Percentiles rank a stretch among this genome's conserved stretches.
Conservation (phyloP, 2,888 invertebrate species). For the Coelogynopora nodosa region DNA sequence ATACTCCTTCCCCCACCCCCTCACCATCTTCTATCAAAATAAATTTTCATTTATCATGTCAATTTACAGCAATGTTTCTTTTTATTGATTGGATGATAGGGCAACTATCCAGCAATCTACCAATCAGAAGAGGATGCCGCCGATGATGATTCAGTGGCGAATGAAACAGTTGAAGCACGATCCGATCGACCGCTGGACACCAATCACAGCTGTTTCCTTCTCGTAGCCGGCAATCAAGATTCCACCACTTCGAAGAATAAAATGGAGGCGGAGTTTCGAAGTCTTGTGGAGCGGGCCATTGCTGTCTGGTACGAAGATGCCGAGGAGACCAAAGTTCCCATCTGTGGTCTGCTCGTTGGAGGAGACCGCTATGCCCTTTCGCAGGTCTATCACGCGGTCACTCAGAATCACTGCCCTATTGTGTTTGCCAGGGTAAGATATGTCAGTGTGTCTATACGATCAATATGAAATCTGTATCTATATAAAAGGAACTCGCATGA, state of each 20-base stretch:
- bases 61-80: too few relatives aligned
- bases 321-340: slow-evolving; percentile 41
- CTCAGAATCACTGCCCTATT: slow-evolving; percentile 44
- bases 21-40: too few relatives aligned
- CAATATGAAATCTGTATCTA: too few relatives aligned
- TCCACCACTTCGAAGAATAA: slow-evolving; percentile 31
- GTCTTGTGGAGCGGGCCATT: slow-evolving; percentile 56
- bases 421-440: slow-evolving; percentile 41
- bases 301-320: slow-evolving; percentile 47
- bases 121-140: slow-evolving; percentile 49
- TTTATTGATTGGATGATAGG: too few relatives aligned
- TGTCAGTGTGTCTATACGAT: too few relatives aligned
- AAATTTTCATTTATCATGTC: too few relatives aligned
- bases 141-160: slow-evolving; percentile 50
- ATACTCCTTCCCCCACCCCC: too few relatives aligned
- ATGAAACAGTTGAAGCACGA: slow-evolving; percentile 12
- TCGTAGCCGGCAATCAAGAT: slow-evolving; percentile 57
- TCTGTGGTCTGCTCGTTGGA: slow-evolving; percentile 44
- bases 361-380: slow-evolving; percentile 40
- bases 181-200: slow-evolving; percentile 55
- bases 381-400: slow-evolving; percentile 44
- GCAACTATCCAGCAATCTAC: slow-evolving; percentile 52
- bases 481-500: too few relatives aligned
- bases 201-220: slow-evolving; percentile 62
- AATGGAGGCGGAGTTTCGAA: slow-evolving; percentile 51